Conservation (phyloP, 2,888 invertebrate genomes). For the Drosophila borborema region DNA sequence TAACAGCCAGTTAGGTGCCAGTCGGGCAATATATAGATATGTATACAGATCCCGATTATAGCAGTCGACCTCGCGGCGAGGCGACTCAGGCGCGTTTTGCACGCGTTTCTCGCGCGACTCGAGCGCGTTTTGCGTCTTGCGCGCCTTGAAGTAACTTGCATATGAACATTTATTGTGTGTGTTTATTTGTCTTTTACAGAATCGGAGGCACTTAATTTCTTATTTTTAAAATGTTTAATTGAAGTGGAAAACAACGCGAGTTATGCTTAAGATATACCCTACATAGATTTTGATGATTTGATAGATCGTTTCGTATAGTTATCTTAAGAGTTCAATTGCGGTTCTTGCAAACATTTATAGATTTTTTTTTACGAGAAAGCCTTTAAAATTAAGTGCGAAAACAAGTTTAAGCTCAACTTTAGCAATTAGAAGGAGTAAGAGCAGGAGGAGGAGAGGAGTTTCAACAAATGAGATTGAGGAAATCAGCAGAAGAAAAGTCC, state of each 20-base stretch:
- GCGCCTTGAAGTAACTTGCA: conserved; percentile 35
- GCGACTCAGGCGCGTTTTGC: conserved; percentile 30
- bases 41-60: conserved; percentile 11
- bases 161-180: conserved; percentile 21
- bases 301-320: conserved; percentile 42
- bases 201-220: conserved; percentile 49
- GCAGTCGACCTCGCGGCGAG: conserved; percentile 22
- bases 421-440: conserved; percentile 31
- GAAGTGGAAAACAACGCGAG: conserved; percentile 38
- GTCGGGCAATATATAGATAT: conserved; percentile 11
- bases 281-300: conserved; percentile 53
- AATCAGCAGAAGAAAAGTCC: conserved; percentile 5
- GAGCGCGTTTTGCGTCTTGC: conserved; percentile 6
- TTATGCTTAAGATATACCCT: conserved; percentile 51
- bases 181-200: conserved; percentile 40
- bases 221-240: conserved; percentile 30
- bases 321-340: conserved; percentile 52
- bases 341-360: conserved; percentile 23
- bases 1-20: conserved; percentile 27
- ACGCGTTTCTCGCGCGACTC: conserved; percentile 23
- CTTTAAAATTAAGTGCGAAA: conserved; percentile 59
- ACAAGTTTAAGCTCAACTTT: conserved; percentile 51
- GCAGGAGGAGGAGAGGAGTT: not conserved
- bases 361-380: conserved; percentile 36
- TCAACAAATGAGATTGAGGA: conserved; percentile 1